These are phyloP conservation scores for Sialis fuliginosa DNA, from an alignment of 2,888 invertebrate genomes.

Conservation along the genomic window DNA sequence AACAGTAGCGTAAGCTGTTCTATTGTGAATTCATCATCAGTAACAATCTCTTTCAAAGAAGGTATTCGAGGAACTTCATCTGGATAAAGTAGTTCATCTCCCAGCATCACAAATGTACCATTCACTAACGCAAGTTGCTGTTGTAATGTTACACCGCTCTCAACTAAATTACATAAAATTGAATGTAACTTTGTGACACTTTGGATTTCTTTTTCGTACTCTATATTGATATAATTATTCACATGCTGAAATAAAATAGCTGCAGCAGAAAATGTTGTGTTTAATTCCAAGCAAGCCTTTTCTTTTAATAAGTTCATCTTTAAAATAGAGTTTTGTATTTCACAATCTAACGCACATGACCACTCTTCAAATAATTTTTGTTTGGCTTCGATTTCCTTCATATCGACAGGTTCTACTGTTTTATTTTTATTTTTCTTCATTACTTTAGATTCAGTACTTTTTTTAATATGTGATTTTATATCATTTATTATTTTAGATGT, in stretches of 20 bases:
- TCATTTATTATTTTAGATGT: background rate
- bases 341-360: conserved; percentile 35
- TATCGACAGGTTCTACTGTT: background rate
- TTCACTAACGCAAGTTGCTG: conserved; percentile 24
- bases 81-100: conserved; percentile 18
- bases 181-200: conserved; percentile 22
- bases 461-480: background rate
- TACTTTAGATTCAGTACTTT: background rate
- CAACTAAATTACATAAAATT: conserved; percentile 22
- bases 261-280: conserved; percentile 28
- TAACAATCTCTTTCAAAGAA: conserved; percentile 9
- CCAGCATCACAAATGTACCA: conserved; percentile 22
- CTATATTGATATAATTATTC: conserved; percentile 26
- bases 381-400: conserved; percentile 15
- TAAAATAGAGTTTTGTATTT: conserved; percentile 30
- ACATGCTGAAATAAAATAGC: conserved; percentile 31
- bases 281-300: conserved; percentile 27
- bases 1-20: conserved; percentile 17
- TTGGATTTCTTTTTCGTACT: conserved; percentile 23
- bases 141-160: conserved; percentile 24
- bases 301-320: conserved; percentile 30
- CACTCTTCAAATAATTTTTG: conserved; percentile 35
- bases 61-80: conserved; percentile 13
- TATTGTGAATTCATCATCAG: conserved; percentile 16
- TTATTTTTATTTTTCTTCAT: background rate